Percentiles rank a stretch among this genome's conserved stretches.
phyloP scores from a whole-genome alignment of 2,113 vertebrate species.

The Alligator mississippiensis region DNA sequence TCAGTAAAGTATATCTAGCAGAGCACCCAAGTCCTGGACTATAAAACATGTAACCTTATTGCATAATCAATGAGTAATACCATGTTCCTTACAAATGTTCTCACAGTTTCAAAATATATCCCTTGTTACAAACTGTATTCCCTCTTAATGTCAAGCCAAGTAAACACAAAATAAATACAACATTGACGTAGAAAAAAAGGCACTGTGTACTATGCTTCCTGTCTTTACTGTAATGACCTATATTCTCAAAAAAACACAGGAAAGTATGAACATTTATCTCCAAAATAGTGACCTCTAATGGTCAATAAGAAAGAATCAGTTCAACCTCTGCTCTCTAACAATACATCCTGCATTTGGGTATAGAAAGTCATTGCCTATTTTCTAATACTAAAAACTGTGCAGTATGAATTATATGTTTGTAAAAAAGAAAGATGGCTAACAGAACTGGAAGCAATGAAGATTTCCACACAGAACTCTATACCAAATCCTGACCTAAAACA shows the following conservation, averaged over 20 bases:
- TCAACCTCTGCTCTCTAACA: not conserved
- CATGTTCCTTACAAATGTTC: constrained; percentile 29
- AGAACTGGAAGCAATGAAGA: not conserved
- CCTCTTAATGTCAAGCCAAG: constrained; percentile 33
- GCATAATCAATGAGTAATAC: constrained; percentile 29
- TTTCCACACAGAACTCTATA: not conserved
- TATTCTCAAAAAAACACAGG: not conserved
- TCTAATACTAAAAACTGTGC: not conserved
- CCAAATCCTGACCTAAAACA: not conserved
- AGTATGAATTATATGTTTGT: not conserved
- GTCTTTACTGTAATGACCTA: not conserved
- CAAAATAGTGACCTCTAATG: constrained; percentile 67
- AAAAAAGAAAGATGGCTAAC: not conserved
- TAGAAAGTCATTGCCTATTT: not conserved
- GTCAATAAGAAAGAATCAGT: not conserved
- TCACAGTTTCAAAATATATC: constrained; percentile 51
- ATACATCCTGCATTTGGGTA: not conserved
- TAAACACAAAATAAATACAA: constrained; percentile 40
- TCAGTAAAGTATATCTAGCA: not conserved
- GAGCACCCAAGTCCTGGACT: not conserved
- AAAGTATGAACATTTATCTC: not conserved
- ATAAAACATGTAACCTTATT: not conserved
- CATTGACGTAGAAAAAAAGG: constrained; percentile 56
- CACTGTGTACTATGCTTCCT: constrained; percentile 43
- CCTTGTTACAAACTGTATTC: constrained; percentile 36